Base-by-base conservation (phyloP, 2,888 invertebrate species). In the Tachina lurida region DNA sequence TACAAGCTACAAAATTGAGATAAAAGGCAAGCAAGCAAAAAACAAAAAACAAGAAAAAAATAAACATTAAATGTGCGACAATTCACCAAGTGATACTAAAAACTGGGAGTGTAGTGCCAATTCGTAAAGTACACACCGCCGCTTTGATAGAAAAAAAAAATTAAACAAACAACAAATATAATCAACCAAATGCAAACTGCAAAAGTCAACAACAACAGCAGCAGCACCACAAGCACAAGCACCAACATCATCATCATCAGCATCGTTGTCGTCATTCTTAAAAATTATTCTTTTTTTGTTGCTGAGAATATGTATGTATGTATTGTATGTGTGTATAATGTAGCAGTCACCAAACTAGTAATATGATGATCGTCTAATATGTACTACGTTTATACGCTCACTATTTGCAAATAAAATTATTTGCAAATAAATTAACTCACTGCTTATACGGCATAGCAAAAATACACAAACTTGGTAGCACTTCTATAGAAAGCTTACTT, bases 51-150 rank as follows among this genome's bases (percentile, higher is more conserved):
- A n/a, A n/a, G 15, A 58, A 39, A 17, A 70, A 54, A 19, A 67
- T 31, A 49, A 52, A 74, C 9, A 13, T 65, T 31, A 63, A 79
- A 60, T 75, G 49, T 71, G 79, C 63, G 56, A 76, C 82, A 81
- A 81, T 74, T 17, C 60, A 60, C 77, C n/a, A 47, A 77, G 68
- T 60, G 10, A 39, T 43, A 70, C 71, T 56, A 45, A 70, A 84
- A 84, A 73, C 60, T 67, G 52, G 86, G 86, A 84, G 80, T 84
- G 84, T 78, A 74, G 86, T 84, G 84, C 78, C 76, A 81, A 84
- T 84, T 74, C 73, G 13, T 49, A 83, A 75, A 76, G 60, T 70
- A 78, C 43, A 85, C 60, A 67, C 70, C 43, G 74, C 56, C 80
- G 41, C 68, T 71, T 75, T 52, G 68, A 49, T 75, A 43, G 22